A percentile compares a stretch with the other conserved stretches of the same genome.
Conservation (phyloP, 2,888 invertebrate species). For the Drosophila recens region DNA sequence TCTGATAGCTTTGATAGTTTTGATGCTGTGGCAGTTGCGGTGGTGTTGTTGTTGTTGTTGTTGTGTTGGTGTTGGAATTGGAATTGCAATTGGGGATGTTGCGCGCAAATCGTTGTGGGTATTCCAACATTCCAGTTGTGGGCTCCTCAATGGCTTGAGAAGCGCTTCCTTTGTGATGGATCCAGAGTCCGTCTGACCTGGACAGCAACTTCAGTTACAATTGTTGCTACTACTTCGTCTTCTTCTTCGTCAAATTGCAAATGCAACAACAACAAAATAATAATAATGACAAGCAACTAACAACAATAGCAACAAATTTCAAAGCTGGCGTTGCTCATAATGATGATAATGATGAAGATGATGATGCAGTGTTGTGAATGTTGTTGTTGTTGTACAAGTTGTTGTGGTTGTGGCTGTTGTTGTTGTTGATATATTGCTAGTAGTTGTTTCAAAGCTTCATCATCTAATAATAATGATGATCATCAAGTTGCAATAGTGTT, state of each 20-base stretch:
- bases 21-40: constrained; percentile 79
- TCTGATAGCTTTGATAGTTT: constrained; percentile 66
- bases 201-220: constrained; percentile 15
- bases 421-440: background rate
- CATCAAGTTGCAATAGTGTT: constrained; percentile 10
- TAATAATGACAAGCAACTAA: constrained; percentile 6
- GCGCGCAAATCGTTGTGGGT: constrained; percentile 89
- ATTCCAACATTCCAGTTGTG: constrained; percentile 85
- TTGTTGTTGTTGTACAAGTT: constrained; percentile 22
- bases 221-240: constrained; percentile 5
- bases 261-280: constrained; percentile 2
- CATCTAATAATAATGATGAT: constrained; percentile 5
- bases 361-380: constrained; percentile 15
- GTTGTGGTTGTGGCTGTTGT: background rate
- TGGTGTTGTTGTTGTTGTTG: constrained; percentile 51
- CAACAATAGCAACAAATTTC: constrained; percentile 32
- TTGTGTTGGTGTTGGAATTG: constrained; percentile 55
- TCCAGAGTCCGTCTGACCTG: background rate
- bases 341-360: background rate
- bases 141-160: constrained; percentile 62
- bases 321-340: constrained; percentile 1
- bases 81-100: constrained; percentile 87
- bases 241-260: constrained; percentile 7
- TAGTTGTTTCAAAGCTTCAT: background rate
- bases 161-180: constrained; percentile 33